These are phyloP conservation scores for Helicoverpa armigera DNA, from an alignment of 1,140 invertebrate species.

Conservation along the genomic window DNA sequence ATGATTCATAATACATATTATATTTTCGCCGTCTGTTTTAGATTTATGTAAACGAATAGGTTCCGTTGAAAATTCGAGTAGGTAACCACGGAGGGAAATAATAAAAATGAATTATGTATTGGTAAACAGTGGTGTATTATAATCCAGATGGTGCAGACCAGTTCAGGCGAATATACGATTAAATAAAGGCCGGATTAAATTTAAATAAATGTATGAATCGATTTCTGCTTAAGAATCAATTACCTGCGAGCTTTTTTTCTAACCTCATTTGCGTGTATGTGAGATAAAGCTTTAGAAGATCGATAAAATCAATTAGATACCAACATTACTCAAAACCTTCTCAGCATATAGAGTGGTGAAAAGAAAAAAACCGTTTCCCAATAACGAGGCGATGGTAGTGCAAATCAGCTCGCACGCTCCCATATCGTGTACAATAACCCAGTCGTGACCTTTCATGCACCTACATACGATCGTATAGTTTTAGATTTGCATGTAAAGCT, in stretches of 20 bases:
- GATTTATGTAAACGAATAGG: slow-evolving; percentile 34
- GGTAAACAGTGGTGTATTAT: not conserved
- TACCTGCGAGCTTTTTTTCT: too few species aligned
- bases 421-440: slow-evolving; percentile 19
- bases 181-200: too few species aligned
- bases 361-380: not conserved
- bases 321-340: too few species aligned
- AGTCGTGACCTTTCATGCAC: not conserved
- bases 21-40: slow-evolving; percentile 32
- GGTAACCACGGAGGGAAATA: not conserved
- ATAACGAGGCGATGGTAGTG: not conserved
- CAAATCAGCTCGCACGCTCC: not conserved
- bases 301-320: too few species aligned
- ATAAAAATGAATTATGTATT: slow-evolving; percentile 35
- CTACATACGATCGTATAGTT: slow-evolving; percentile 35
- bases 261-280: too few species aligned
- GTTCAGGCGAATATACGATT: too few species aligned
- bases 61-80: not conserved
- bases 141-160: not conserved
- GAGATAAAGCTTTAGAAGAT: too few species aligned
- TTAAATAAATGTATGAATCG: too few species aligned
- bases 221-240: too few species aligned
- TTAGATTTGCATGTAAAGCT: slow-evolving; percentile 36
- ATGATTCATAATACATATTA: slow-evolving; percentile 36
- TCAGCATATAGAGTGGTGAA: too few species aligned